Base-by-base conservation (phyloP, 1,140 invertebrate genomes). In the Lethrus apterus region DNA sequence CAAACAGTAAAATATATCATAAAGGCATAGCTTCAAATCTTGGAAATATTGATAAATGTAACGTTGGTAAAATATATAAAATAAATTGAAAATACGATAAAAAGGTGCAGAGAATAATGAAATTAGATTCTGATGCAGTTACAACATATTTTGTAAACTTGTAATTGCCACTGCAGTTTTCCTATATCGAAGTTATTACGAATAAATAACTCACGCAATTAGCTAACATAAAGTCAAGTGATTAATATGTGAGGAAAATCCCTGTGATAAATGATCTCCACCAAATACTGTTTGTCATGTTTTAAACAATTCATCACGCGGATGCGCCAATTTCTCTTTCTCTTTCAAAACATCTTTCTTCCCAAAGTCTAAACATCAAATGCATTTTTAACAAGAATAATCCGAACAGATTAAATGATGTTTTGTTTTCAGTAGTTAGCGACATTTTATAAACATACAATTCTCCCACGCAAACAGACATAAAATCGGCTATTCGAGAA, bases 371-470 rank as follows among this genome's bases (percentile, higher is more conserved):
- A n/a, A n/a, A n/a, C n/a, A n/a, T n/a, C n/a, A n/a, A n/a, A n/a
- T n/a, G n/a, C n/a, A n/a, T n/a, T n/a, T n/a, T n/a, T n/a, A n/a
- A n/a, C n/a, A n/a, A n/a, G n/a, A n/a, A n/a, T n/a, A n/a, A n/a
- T n/a, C n/a, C n/a, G n/a, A n/a, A n/a, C n/a, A 24, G n/a, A 32
- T 4, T 14, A 32, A 4, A 32, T 32, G 30, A 11, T 4, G 4
- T 32, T 32, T 32, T 32, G 30, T 32, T 32, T 32, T 32, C 10
- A 32, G 14, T 32, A n/a, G n/a, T 4, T 11, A 42, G 41, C 40
- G 48, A 44, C 51, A 46, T 51, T 50, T 51, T 26, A 9, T 32
- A 36, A 51, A 42, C 49, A 51, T 26, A 23, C 41, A 44, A 51
- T 20, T 43, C 17, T 19, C 19, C 10, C 17, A 35, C 29, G 32